Evolutionary conservation across 2,888 invertebrate species (phyloP), one percentile per base, ranked within the genome.

Genomic region (Patella pellucida): DNA sequence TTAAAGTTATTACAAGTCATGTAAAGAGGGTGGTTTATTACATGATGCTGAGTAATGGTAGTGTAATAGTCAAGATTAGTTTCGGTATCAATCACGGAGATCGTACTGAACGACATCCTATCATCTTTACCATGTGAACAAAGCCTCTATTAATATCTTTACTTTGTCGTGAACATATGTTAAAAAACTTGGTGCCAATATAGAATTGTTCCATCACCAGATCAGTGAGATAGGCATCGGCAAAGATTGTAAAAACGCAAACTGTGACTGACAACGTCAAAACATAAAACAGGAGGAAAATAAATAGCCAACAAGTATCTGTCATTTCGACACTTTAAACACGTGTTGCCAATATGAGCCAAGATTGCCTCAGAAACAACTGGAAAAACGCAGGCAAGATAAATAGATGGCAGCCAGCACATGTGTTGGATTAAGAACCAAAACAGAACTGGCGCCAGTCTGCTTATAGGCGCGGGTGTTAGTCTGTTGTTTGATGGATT

Each of bases 401-500:
- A 80, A 81, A 82, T 78, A 80, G 72, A 78, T 78, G 76, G 77
- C 81, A 79, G 76, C 62, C 76, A 69, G 79, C 85, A 83, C 84
- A 83, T 82, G 83, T 83, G 83, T 81, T 81, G 77, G 83, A 84
- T 84, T 83, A 84, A 80, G 82, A 84, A 83, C 77, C 81, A 85
- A 84, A 85, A 85, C 84, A 85, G 72, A 56, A 74, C 76, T 83
- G 85, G 84, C 84, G 85, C 85, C 85, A 83, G 73, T 50, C 74
- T 75, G 77, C 79, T 82, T 81, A 83, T 85, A 74, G 71, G 75
- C 69, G 76, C 72, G 78, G 75, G 74, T 76, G 80, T 76, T 79
- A 78, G 81, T 78, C 77, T 77, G 79, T 74, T 69, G 71, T 78
- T 27, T 76, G 78, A 77, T 54, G 77, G 79, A 80, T 78, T 70